phyloP scores from a whole-genome alignment of 2,113 vertebrate genomes.

The Monopterus albus region DNA sequence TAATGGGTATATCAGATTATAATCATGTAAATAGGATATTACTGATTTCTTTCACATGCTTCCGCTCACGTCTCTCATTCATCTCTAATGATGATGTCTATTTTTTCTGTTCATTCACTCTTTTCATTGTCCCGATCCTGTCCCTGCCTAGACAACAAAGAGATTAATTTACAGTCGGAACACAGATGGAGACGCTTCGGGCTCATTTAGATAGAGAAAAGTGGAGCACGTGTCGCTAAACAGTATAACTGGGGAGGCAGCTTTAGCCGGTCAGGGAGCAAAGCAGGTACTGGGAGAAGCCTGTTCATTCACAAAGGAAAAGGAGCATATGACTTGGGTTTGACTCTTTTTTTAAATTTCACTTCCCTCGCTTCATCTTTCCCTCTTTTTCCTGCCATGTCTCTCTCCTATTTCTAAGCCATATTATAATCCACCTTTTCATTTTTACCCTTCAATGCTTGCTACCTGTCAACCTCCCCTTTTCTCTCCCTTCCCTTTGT shows the following conservation, averaged over 20 bases:
- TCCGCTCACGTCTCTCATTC: slow-evolving; percentile 9
- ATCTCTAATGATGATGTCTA: background rate
- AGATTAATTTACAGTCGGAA: slow-evolving; percentile 66
- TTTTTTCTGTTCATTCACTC: slow-evolving; percentile 11
- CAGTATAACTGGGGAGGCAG: slow-evolving; percentile 64
- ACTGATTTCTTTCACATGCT: slow-evolving; percentile 13
- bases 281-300: slow-evolving; percentile 35
- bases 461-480: background rate
- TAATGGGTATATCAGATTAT: background rate
- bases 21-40: background rate
- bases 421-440: background rate
- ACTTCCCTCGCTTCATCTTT: background rate
- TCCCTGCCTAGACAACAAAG: slow-evolving; percentile 66
- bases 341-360: slow-evolving; percentile 5
- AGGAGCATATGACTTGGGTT: slow-evolving; percentile 16
- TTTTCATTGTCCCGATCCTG: slow-evolving; percentile 39
- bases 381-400: background rate
- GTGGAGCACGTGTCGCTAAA: slow-evolving; percentile 57
- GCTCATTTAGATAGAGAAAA: slow-evolving; percentile 58
- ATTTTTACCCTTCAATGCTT: slow-evolving; percentile 1
- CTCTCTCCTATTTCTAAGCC: slow-evolving; percentile 6
- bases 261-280: slow-evolving; percentile 41
- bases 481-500: background rate
- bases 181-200: slow-evolving; percentile 54
- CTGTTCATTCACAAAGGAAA: slow-evolving; percentile 33